phyloP scores from a whole-genome alignment of 2,113 vertebrate genomes.

The Petaurus breviceps region DNA sequence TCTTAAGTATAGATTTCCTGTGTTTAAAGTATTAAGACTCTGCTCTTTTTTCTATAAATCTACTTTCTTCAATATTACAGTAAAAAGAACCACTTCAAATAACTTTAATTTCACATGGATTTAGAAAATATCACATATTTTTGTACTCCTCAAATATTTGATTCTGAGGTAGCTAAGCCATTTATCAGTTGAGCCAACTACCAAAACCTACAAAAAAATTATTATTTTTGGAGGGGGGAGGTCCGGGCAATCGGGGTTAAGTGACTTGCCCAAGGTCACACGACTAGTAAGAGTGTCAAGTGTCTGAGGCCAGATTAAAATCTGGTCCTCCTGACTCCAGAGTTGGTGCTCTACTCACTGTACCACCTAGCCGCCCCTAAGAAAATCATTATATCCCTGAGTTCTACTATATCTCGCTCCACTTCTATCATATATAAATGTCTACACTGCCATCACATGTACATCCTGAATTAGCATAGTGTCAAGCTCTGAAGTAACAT shows the following conservation, averaged over 20 bases:
- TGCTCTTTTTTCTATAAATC: slow-evolving; percentile 46
- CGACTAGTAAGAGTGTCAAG: too few relatives aligned
- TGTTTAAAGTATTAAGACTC: not conserved
- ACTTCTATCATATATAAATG: not conserved
- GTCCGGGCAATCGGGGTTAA: too few relatives aligned
- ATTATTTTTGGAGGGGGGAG: not conserved
- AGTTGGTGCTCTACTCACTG: too few relatives aligned
- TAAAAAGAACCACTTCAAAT: slow-evolving; percentile 8
- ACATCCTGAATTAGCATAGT: not conserved
- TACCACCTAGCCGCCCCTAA: too few relatives aligned
- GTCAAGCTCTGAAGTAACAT: slow-evolving; percentile 10
- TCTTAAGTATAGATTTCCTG: not conserved
- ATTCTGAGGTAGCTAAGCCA: not conserved
- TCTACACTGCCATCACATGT: not conserved
- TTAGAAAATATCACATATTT: slow-evolving; percentile 46
- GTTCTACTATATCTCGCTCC: not conserved
- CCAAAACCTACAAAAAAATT: slow-evolving; percentile 27
- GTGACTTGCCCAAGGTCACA: too few relatives aligned
- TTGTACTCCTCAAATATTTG: not conserved
- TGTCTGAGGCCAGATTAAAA: too few relatives aligned
- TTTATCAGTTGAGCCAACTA: not conserved
- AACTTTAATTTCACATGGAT: slow-evolving; percentile 25
- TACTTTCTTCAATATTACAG: slow-evolving; percentile 32
- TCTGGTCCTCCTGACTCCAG: too few relatives aligned
- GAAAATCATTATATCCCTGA: slow-evolving; percentile 7